These are phyloP conservation scores for Tryphoninae sp. DNA, from an alignment of 2,888 invertebrate genomes.

Conservation along the genomic window DNA sequence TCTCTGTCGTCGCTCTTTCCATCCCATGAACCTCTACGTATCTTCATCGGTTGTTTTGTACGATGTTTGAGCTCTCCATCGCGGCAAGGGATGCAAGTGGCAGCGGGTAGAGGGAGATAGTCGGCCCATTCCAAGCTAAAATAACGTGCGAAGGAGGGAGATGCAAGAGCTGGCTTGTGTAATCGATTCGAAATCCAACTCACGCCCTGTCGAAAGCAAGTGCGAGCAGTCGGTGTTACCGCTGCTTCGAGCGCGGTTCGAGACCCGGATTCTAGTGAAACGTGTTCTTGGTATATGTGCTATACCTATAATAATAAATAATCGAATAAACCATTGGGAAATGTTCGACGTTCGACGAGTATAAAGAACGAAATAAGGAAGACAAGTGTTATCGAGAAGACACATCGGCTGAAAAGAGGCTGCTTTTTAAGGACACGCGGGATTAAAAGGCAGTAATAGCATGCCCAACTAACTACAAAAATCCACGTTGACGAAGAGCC, in stretches of 20 bases:
- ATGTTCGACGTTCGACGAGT: neutral
- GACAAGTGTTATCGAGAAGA: neutral
- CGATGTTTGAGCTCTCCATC: slow-evolving; percentile 16
- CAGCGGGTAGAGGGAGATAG: neutral
- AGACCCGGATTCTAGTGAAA: slow-evolving; percentile 32
- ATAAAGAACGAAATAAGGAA: neutral
- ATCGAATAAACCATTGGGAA: neutral
- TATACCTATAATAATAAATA: neutral
- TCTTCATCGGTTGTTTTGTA: slow-evolving; percentile 36
- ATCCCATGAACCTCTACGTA: neutral
- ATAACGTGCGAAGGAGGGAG: slow-evolving; percentile 11
- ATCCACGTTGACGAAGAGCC: slow-evolving; percentile 66
- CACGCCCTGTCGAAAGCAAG: slow-evolving; percentile 71
- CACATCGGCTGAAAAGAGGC: neutral
- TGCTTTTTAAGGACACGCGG: neutral
- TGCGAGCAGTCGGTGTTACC: slow-evolving; percentile 73
- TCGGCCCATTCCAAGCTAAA: neutral
- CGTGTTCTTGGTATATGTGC: neutral
- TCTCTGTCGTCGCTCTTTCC: slow-evolving; percentile 30
- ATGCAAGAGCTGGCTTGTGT: slow-evolving; percentile 65
- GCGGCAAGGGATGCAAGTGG: neutral
- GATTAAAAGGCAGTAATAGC: slow-evolving; percentile 38
- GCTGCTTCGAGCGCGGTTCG: slow-evolving; percentile 68
- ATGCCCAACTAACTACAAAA: slow-evolving; percentile 56
- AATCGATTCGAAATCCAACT: slow-evolving; percentile 79